Conservation (phyloP, 2,113 vertebrate genomes). For the Nicator chloris region DNA sequence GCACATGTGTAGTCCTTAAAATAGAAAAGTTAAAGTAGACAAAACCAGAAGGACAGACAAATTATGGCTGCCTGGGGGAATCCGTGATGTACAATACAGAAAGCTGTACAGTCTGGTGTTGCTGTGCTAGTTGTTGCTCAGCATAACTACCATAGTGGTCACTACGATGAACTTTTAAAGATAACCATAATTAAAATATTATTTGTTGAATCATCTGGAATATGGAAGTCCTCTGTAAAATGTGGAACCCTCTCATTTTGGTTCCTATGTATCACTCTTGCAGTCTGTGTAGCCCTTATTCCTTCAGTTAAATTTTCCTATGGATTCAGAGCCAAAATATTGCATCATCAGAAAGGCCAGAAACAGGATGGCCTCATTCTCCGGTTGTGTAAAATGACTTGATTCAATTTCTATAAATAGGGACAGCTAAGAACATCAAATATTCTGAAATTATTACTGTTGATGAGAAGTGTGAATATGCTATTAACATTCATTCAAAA, state of each 20-base stretch:
- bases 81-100: neutral
- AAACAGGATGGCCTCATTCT: neutral
- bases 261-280: neutral
- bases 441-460: neutral
- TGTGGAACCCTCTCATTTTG: neutral
- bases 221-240: neutral
- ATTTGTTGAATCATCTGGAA: neutral
- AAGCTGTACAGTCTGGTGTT: neutral
- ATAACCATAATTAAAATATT: neutral
- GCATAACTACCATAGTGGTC: neutral
- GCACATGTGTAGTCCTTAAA: constrained; percentile 47
- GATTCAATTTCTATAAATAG: neutral
- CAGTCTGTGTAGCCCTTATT: neutral
- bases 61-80: constrained; percentile 31
- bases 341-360: neutral
- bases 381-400: neutral
- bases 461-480: neutral
- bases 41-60: constrained; percentile 22
- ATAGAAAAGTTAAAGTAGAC: constrained; percentile 42
- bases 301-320: constrained; percentile 1
- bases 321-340: neutral
- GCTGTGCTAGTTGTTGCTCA: neutral
- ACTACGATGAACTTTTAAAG: neutral
- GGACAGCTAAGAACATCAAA: neutral
- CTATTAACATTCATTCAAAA: neutral